Conservation (phyloP, 2,888 invertebrate species). For the Vannuccia rotundouncinata region DNA sequence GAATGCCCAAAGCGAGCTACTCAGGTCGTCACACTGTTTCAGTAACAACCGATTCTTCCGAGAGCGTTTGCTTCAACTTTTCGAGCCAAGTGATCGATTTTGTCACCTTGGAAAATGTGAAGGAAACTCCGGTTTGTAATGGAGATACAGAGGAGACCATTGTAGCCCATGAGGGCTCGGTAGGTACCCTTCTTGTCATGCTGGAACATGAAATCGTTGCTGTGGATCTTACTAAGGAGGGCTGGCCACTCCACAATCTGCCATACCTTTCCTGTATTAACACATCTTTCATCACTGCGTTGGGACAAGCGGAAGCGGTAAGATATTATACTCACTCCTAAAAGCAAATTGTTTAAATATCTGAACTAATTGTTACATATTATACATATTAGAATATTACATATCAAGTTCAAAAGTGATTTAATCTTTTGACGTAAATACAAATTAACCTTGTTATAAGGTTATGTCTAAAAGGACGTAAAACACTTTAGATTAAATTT, state of each 20-base stretch:
- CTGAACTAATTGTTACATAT: too few species aligned
- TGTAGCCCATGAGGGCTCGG: neutral
- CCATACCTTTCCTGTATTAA: conserved; percentile 65
- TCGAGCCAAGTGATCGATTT: conserved; percentile 80
- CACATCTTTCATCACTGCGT: neutral
- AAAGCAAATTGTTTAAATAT: too few species aligned
- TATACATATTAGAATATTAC: too few species aligned
- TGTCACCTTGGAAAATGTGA: conserved; percentile 42
- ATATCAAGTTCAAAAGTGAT: too few species aligned
- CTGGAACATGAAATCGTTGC: conserved; percentile 90
- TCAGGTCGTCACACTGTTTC: conserved; percentile 89
- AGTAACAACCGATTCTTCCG: conserved; percentile 63
- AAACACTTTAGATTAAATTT: too few species aligned
- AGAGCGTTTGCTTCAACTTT: conserved; percentile 84
- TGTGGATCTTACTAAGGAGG: conserved; percentile 74
- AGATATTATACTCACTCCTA: neutral
- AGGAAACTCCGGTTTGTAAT: neutral
- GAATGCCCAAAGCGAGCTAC: conserved; percentile 86
- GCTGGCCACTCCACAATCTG: conserved; percentile 71
- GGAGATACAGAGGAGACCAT: conserved; percentile 5
- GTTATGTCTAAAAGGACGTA: too few species aligned
- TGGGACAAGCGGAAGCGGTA: conserved; percentile 1
- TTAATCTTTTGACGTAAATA: too few species aligned
- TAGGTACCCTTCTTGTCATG: conserved; percentile 66
- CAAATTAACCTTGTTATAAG: too few species aligned